Conservation (phyloP, 2,888 invertebrate genomes). For the Calameuta pallipes region DNA sequence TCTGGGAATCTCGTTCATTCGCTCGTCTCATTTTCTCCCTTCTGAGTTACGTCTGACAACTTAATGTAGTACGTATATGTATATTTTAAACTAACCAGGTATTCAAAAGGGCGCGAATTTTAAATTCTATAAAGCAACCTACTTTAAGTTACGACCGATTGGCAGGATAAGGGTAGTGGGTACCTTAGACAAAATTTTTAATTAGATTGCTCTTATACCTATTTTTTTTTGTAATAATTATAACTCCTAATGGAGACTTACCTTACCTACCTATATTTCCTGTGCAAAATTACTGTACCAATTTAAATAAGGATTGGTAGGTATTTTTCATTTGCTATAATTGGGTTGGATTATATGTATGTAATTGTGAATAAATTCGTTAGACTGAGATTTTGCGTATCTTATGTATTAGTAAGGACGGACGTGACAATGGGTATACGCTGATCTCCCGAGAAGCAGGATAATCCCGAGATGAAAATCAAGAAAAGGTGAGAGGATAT, state of each 20-base stretch:
- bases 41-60: slow-evolving; percentile 16
- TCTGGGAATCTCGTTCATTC: neutral
- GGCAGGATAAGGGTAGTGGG: neutral
- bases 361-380: too few species aligned
- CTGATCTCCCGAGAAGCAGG: too few species aligned
- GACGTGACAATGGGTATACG: too few species aligned
- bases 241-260: slow-evolving; percentile 18
- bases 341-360: too few species aligned
- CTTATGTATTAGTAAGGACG: too few species aligned
- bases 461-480: too few species aligned
- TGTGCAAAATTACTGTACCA: neutral
- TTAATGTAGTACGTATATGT: too few species aligned
- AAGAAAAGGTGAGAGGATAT: too few species aligned
- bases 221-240: slow-evolving; percentile 31
- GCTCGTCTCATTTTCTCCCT: slow-evolving; percentile 4
- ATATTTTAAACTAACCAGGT: neutral
- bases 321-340: too few species aligned
- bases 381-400: too few species aligned
- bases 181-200: slow-evolving; percentile 34
- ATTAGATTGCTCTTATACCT: slow-evolving; percentile 38
- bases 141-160: neutral
- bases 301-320: too few species aligned
- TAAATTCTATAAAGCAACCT: neutral
- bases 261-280: too few species aligned
- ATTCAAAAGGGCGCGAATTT: neutral